Conservation (phyloP, 1,140 invertebrate species). For the Hyles euphorbiae region DNA sequence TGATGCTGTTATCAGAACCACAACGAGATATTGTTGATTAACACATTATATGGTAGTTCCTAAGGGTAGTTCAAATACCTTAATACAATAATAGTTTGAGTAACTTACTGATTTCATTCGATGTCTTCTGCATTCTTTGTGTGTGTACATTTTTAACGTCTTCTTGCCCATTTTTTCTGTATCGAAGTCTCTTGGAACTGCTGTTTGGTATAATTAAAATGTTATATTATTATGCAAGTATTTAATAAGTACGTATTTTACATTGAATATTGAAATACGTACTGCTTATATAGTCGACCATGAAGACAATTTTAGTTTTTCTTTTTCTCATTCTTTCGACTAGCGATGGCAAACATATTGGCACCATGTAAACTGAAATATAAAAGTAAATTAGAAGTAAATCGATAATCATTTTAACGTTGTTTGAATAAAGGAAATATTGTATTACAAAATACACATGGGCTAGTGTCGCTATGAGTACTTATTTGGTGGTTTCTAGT, state of each 20-base stretch:
- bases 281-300: slow-evolving; percentile 60
- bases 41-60: too few relatives aligned
- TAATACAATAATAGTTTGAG: background rate
- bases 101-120: slow-evolving; percentile 39
- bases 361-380: slow-evolving; percentile 53
- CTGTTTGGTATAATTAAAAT: slow-evolving; percentile 23
- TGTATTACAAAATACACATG: too few relatives aligned
- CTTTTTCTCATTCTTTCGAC: slow-evolving; percentile 42
- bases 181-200: slow-evolving; percentile 56
- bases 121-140: slow-evolving; percentile 51
- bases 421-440: too few relatives aligned
- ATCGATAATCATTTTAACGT: too few relatives aligned
- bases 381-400: background rate
- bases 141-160: slow-evolving; percentile 52
- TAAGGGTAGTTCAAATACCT: too few relatives aligned
- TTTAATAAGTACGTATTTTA: too few relatives aligned
- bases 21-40: too few relatives aligned
- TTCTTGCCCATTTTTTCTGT: slow-evolving; percentile 58
- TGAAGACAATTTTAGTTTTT: slow-evolving; percentile 39
- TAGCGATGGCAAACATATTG: slow-evolving; percentile 48
- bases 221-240: background rate
- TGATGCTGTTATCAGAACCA: too few relatives aligned
- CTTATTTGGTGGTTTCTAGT: too few relatives aligned
- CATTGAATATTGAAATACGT: slow-evolving; percentile 22
- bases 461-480: too few relatives aligned